Conservation (phyloP, 1,140 invertebrate genomes). For the Arion vulgaris region DNA sequence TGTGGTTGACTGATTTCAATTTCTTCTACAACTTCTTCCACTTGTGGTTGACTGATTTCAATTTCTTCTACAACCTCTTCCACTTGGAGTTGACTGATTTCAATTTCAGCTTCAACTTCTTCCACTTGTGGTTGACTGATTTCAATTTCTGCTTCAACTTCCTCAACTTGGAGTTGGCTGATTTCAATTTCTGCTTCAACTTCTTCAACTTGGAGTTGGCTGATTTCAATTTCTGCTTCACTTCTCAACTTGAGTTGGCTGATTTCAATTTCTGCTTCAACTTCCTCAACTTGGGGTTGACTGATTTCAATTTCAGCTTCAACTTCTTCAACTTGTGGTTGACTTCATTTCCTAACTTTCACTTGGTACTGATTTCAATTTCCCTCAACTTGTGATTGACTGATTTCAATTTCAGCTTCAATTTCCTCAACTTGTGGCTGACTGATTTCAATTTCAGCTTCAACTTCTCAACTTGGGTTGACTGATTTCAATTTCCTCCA, state of each 20-base stretch:
- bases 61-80: slow-evolving; percentile 20
- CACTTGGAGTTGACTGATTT: slow-evolving; percentile 29
- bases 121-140: slow-evolving; percentile 20
- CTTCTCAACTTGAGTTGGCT: background rate
- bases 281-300: slow-evolving; percentile 29
- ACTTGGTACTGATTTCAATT: background rate
- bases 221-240: slow-evolving; percentile 41
- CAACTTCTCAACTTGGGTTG: slow-evolving; percentile 29
- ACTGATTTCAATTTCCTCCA: slow-evolving; percentile 10
- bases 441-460: slow-evolving; percentile 30
- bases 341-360: slow-evolving; percentile 4
- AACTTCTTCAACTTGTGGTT: slow-evolving; percentile 32
- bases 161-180: background rate
- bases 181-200: slow-evolving; percentile 23
- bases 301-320: slow-evolving; percentile 9
- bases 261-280: background rate
- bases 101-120: slow-evolving; percentile 38
- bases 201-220: slow-evolving; percentile 25
- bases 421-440: slow-evolving; percentile 35
- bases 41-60: slow-evolving; percentile 42
- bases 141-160: slow-evolving; percentile 37
- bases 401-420: slow-evolving; percentile 2
- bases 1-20: slow-evolving; percentile 27
- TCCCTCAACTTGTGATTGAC: slow-evolving; percentile 25
- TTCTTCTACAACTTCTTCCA: slow-evolving; percentile 9